phyloP scores from a whole-genome alignment of 2,888 invertebrate species.

The Morpho achilles region DNA sequence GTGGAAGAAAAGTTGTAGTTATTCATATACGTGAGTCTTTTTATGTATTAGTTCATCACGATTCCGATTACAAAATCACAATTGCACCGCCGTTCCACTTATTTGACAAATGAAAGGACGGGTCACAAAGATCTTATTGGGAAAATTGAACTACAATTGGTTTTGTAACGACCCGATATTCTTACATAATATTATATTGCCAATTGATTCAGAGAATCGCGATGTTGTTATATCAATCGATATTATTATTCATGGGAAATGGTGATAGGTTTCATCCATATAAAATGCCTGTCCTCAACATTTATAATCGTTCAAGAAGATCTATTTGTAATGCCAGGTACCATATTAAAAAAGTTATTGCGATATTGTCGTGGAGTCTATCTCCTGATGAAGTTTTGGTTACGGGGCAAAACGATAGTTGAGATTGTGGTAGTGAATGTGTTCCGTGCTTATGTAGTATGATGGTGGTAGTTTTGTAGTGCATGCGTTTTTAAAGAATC shows the following conservation, averaged over 20 bases:
- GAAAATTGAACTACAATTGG: constrained; percentile 44
- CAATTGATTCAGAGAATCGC: constrained; percentile 44
- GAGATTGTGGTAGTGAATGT: too few relatives aligned
- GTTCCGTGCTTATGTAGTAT: too few relatives aligned
- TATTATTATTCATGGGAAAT: constrained; percentile 21
- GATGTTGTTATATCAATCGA: constrained; percentile 30
- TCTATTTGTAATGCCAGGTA: too few relatives aligned
- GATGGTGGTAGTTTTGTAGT: too few relatives aligned
- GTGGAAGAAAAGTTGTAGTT: too few relatives aligned
- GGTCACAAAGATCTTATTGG: constrained; percentile 41
- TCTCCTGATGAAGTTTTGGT: too few relatives aligned
- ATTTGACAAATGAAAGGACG: constrained; percentile 56
- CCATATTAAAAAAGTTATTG: too few relatives aligned
- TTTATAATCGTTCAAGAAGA: background rate
- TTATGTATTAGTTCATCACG: background rate
- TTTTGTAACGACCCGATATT: constrained; percentile 26
- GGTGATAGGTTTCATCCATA: constrained; percentile 13
- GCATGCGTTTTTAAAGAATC: too few relatives aligned
- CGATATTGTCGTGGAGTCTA: too few relatives aligned
- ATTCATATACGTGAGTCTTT: too few relatives aligned
- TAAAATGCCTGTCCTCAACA: constrained; percentile 14
- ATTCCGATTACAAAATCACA: constrained; percentile 12
- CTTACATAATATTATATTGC: constrained; percentile 46
- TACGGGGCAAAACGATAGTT: too few relatives aligned
- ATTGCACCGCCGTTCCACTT: constrained; percentile 25